A percentile compares a stretch with the other conserved stretches of the same genome.
These are phyloP conservation scores for Bugulina stolonifera DNA, from an alignment of 2,888 invertebrate species.

Conservation along the genomic window DNA sequence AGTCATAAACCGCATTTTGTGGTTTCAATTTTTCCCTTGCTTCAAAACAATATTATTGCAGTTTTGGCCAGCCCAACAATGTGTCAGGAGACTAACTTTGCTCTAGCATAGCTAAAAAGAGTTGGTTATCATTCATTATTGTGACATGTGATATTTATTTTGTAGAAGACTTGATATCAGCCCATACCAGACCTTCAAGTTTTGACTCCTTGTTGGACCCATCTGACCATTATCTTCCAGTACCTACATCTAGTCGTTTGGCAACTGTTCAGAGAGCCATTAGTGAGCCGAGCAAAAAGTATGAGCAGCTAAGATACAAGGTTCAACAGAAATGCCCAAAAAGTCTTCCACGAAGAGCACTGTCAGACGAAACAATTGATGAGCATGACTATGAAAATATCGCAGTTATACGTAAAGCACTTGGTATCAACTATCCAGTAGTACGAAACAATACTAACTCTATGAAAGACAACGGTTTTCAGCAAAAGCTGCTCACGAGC, in stretches of 20 bases:
- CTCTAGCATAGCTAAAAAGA: no score
- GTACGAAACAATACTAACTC: neutral
- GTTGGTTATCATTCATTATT: no score
- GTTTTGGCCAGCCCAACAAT: no score
- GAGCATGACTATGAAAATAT: slow-evolving; percentile 24
- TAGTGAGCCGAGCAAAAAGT: slow-evolving; percentile 20
- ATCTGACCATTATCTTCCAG: neutral
- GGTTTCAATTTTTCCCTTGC: no score
- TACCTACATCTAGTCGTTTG: neutral
- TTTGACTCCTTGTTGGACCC: slow-evolving; percentile 15
- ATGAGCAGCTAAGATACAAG: neutral
- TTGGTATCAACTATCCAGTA: neutral
- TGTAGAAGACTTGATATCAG: slow-evolving; percentile 14
- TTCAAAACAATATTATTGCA: no score
- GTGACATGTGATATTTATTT: no score
- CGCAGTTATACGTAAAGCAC: neutral
- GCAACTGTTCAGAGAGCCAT: slow-evolving; percentile 8
- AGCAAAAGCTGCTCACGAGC: neutral
- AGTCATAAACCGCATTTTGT: no score
- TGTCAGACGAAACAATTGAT: slow-evolving; percentile 15
- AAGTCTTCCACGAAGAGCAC: neutral
- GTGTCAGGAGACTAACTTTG: no score
- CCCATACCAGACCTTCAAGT: slow-evolving; percentile 4
- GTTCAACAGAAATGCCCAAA: neutral
- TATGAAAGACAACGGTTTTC: no score